Conservation (phyloP, 2,888 invertebrate genomes). For the Leptarthrus brevirostris region DNA sequence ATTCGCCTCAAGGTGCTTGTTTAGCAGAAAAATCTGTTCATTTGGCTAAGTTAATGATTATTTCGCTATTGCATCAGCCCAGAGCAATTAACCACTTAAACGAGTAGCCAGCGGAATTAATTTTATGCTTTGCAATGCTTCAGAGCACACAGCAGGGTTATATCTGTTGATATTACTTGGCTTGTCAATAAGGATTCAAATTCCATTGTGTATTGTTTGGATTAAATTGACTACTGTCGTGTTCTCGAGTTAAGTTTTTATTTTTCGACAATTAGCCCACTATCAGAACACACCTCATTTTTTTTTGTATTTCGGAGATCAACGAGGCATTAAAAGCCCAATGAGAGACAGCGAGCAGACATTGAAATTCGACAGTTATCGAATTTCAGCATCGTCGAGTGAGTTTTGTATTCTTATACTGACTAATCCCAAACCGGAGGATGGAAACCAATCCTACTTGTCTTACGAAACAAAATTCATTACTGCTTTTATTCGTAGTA, state of each 20-base stretch:
- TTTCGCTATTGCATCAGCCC: not conserved
- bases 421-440: too few relatives aligned
- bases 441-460: too few relatives aligned
- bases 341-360: too few relatives aligned
- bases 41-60: conserved; percentile 24
- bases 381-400: not conserved
- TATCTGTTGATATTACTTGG: conserved; percentile 1
- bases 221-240: not conserved
- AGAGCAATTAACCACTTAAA: conserved; percentile 18
- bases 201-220: conserved; percentile 19
- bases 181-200: conserved; percentile 2
- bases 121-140: conserved; percentile 19
- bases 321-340: conserved; percentile 33
- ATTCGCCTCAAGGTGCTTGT: conserved; percentile 21
- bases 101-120: conserved; percentile 17
- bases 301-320: conserved; percentile 1
- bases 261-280: not conserved
- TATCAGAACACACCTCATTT: not conserved
- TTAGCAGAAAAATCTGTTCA: not conserved
- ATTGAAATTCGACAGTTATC: not conserved
- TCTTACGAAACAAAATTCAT: too few relatives aligned
- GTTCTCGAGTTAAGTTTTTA: not conserved
- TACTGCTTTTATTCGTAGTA: too few relatives aligned
- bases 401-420: too few relatives aligned
- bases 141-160: conserved; percentile 12